Percentiles rank a stretch among this genome's conserved stretches.
These are phyloP conservation scores for Monochamus saltuarius DNA, from an alignment of 1,140 invertebrate genomes.

Conservation along the genomic window DNA sequence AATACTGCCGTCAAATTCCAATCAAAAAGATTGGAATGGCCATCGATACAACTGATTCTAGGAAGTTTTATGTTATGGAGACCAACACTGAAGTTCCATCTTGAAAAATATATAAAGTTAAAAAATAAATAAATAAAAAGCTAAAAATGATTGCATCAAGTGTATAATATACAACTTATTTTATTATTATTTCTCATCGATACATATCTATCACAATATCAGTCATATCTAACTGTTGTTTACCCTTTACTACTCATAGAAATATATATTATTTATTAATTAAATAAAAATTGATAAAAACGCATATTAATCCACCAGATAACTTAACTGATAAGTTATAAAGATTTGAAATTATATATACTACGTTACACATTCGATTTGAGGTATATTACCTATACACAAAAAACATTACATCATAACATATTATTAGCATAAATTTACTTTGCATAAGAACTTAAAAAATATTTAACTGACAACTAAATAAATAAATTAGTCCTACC, in stretches of 20 bases:
- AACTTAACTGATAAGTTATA: too few species aligned
- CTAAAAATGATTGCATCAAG: background rate
- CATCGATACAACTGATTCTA: constrained; percentile 41
- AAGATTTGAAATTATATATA: too few species aligned
- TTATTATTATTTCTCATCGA: too few species aligned
- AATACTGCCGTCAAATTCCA: constrained; percentile 66
- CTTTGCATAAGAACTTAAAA: background rate
- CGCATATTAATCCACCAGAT: too few species aligned
- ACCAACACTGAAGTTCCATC: constrained; percentile 95
- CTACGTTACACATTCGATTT: background rate
- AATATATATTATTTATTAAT: too few species aligned
- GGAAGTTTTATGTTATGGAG: constrained; percentile 77
- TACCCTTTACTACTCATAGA: too few species aligned
- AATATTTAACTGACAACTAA: constrained; percentile 5
- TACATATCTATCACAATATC: too few species aligned
- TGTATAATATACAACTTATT: too few species aligned
- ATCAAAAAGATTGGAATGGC: constrained; percentile 52
- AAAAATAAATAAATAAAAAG: constrained; percentile 8
- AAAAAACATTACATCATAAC: too few species aligned
- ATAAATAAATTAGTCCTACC: constrained; percentile 52
- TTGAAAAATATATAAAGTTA: constrained; percentile 46
- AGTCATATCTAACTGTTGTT: too few species aligned
- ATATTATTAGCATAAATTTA: background rate
- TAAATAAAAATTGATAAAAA: too few species aligned
- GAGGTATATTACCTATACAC: background rate